Percentiles rank a stretch among this genome's conserved stretches.
These are phyloP conservation scores for Artibeus jamaicensis DNA, from an alignment of 2,797 vertebrate species.

Conservation along the genomic window DNA sequence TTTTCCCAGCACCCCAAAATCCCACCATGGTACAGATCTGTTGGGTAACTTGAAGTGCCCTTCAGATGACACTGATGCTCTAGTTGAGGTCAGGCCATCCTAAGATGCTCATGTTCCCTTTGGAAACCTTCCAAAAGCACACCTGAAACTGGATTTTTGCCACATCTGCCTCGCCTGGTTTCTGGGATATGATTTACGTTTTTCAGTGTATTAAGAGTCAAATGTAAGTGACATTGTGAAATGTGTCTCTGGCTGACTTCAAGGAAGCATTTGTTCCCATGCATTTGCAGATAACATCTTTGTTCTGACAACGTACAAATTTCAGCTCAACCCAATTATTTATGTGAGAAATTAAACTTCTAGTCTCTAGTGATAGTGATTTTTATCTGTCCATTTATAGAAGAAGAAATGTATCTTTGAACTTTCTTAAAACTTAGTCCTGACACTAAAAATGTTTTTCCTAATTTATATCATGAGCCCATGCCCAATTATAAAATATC, in stretches of 20 bases:
- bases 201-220: not conserved
- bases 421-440: not conserved
- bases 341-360: not conserved
- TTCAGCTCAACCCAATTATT: not conserved
- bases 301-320: not conserved
- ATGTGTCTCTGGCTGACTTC: not conserved
- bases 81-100: not conserved
- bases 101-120: not conserved
- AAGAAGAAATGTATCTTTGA: not conserved
- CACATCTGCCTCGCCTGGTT: not conserved
- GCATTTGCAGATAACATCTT: not conserved
- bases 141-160: not conserved
- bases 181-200: not conserved
- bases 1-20: not conserved
- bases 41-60: not conserved
- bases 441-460: not conserved
- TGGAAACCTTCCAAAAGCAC: not conserved
- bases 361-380: not conserved
- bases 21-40: not conserved
- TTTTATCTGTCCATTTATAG: not conserved
- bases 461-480: not conserved
- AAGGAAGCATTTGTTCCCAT: not conserved
- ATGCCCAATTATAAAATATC: not conserved
- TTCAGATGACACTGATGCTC: not conserved
- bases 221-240: not conserved